Percentiles rank a stretch among this genome's conserved stretches.
phyloP scores from a whole-genome alignment of 2,888 invertebrate genomes.

The Acanthosepion pharaonis region DNA sequence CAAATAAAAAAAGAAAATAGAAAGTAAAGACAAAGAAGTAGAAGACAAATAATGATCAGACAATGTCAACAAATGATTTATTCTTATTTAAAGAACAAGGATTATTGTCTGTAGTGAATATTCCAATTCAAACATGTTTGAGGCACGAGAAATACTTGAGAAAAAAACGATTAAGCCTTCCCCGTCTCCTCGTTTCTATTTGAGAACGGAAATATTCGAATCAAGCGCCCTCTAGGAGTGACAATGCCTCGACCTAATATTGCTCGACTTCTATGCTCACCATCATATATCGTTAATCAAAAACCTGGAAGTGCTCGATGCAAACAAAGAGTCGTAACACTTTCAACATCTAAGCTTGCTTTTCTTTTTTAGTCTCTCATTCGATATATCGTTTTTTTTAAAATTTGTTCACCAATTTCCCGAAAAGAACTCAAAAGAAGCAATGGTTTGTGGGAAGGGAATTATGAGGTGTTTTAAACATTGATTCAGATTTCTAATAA shows the following conservation, averaged over 20 bases:
- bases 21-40: too few relatives aligned
- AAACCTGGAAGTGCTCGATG: background rate
- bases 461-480: too few relatives aligned
- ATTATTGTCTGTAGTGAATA: background rate
- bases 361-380: background rate
- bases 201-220: background rate
- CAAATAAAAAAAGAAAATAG: too few relatives aligned
- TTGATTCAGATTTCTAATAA: too few relatives aligned
- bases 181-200: background rate
- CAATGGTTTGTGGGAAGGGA: too few relatives aligned
- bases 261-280: background rate
- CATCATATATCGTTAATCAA: background rate
- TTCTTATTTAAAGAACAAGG: background rate
- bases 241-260: background rate
- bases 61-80: background rate
- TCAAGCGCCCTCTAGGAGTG: background rate
- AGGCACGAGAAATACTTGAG: background rate
- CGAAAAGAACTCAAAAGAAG: too few relatives aligned
- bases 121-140: background rate
- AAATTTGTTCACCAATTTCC: too few relatives aligned
- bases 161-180: background rate
- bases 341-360: background rate
- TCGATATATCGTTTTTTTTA: background rate
- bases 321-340: background rate
- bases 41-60: too few relatives aligned